Conservation (phyloP, 2,113 vertebrate genomes). For the Isichthys henryi region DNA sequence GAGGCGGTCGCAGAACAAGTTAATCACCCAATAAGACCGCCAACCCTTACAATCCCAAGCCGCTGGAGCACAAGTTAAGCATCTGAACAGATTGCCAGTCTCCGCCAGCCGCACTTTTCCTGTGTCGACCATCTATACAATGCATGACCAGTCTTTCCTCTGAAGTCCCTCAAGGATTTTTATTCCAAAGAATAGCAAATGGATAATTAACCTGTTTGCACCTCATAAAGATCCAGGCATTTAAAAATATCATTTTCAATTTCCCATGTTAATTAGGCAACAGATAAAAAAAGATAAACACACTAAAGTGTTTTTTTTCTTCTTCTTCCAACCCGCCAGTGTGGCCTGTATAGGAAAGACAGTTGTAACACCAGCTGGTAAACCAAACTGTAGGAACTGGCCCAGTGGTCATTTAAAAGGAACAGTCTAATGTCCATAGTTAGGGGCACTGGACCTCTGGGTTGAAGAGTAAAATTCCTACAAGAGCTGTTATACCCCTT, state of each 20-base stretch:
- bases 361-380: background rate
- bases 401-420: background rate
- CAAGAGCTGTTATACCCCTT: background rate
- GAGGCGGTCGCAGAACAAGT: background rate
- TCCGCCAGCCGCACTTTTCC: background rate
- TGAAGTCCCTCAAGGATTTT: background rate
- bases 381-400: background rate
- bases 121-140: background rate
- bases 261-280: conserved; percentile 11
- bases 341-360: background rate
- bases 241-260: conserved; percentile 17
- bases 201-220: conserved; percentile 13
- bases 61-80: background rate
- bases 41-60: background rate
- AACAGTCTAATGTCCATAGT: background rate
- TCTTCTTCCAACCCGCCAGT: background rate
- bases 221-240: conserved; percentile 2
- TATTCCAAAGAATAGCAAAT: conserved; percentile 12
- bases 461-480: background rate
- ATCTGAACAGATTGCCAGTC: background rate
- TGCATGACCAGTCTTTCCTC: background rate
- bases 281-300: conserved; percentile 12
- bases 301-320: background rate
- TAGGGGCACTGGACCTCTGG: background rate
- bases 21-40: background rate